Evolutionary conservation across 1,140 invertebrate genomes (phyloP).

Genomic region (Antheraea pernyi): DNA sequence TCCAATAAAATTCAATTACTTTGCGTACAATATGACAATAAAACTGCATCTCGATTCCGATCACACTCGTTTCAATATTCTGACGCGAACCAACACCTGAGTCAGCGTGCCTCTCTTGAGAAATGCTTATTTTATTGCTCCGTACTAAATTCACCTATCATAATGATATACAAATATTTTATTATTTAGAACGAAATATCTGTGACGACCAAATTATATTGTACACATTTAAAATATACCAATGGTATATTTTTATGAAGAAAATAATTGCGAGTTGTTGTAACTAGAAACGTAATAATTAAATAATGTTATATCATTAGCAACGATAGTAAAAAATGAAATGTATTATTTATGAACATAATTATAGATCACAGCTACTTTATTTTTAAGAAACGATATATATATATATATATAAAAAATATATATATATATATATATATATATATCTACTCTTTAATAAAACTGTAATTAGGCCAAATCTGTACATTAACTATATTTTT

Average conservation of each 20-base stretch:
- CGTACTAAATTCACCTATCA: constrained; percentile 51
- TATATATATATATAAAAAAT: too few relatives aligned
- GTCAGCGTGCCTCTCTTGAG: constrained; percentile 56
- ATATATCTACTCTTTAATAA: too few relatives aligned
- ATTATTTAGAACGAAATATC: neutral
- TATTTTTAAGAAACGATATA: too few relatives aligned
- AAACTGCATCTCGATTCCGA: constrained; percentile 75
- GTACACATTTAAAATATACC: neutral
- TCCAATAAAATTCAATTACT: constrained; percentile 71
- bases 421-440: too few relatives aligned
- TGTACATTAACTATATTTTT: too few relatives aligned
- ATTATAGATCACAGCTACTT: neutral
- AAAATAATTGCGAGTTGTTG: neutral
- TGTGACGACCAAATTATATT: neutral
- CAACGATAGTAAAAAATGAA: constrained; percentile 3
- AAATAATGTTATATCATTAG: constrained; percentile 4
- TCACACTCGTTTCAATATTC: constrained; percentile 75
- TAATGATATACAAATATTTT: neutral
- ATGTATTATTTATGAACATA: neutral
- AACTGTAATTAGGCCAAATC: too few relatives aligned
- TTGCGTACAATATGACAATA: constrained; percentile 66
- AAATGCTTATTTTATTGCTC: constrained; percentile 74
- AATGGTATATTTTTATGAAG: neutral
- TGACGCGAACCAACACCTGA: constrained; percentile 66
- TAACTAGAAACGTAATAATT: neutral